Percentiles rank a stretch among this genome's conserved stretches.
phyloP scores from a whole-genome alignment of 2,888 invertebrate species.

The Arctia plantaginis region DNA sequence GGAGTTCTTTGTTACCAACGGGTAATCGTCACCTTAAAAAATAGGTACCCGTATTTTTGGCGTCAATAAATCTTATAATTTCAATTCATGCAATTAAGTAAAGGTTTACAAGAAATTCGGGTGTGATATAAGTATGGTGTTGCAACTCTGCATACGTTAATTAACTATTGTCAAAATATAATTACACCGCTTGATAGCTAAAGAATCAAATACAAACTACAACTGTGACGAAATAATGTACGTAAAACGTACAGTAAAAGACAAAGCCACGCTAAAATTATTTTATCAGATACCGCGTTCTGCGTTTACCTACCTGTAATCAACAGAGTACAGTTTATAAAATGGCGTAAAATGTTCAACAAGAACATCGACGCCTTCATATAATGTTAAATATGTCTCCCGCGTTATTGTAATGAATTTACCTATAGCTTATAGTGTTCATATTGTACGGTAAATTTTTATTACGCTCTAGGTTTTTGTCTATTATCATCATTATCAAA shows the following conservation, averaged over 20 bases:
- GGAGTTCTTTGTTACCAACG: too few species aligned
- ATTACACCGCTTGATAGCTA: too few species aligned
- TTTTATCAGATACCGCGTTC: conserved; percentile 27
- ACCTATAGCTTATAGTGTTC: neutral
- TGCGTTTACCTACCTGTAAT: conserved; percentile 26
- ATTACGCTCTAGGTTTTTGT: neutral
- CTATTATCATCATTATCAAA: too few species aligned
- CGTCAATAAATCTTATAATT: neutral
- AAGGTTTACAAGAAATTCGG: too few species aligned
- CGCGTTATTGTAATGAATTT: conserved; percentile 7
- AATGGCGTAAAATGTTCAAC: conserved; percentile 40
- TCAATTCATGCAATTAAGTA: too few species aligned
- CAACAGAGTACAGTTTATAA: conserved; percentile 43
- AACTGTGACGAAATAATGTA: too few species aligned
- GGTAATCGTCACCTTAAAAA: too few species aligned
- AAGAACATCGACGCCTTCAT: conserved; percentile 15
- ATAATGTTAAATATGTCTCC: conserved; percentile 10
- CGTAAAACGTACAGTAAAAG: neutral
- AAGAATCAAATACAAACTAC: too few species aligned
- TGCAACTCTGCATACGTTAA: too few species aligned
- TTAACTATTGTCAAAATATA: too few species aligned
- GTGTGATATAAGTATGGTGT: too few species aligned
- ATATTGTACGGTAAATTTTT: neutral
- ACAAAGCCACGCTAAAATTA: neutral
- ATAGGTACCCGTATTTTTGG: neutral